Evolutionary conservation across 2,888 invertebrate species (phyloP).

Genomic region (Tetanocera ferruginea): DNA sequence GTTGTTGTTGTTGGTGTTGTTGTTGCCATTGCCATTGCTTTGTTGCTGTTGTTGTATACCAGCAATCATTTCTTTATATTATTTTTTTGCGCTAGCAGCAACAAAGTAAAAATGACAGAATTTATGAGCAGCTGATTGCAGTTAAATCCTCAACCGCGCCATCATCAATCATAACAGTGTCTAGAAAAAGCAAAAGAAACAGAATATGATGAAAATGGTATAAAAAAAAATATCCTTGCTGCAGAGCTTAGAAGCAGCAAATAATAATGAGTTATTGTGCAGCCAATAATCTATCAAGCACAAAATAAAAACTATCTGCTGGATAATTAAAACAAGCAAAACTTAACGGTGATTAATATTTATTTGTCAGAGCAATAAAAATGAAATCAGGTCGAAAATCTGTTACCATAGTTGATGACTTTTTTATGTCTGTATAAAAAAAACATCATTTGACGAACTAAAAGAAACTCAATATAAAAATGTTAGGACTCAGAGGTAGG

Average conservation of each 20-base stretch:
- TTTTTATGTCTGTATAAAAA: too few relatives aligned
- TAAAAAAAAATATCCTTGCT: background rate
- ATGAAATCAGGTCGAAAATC: too few relatives aligned
- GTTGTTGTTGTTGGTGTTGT: background rate
- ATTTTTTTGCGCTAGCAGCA: slow-evolving; percentile 7
- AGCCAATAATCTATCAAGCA: background rate
- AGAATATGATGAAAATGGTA: background rate
- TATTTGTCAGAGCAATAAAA: too few relatives aligned
- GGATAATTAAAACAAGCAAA: background rate
- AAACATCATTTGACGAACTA: too few relatives aligned
- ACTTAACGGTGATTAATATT: background rate
- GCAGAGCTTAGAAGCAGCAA: background rate
- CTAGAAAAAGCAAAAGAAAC: background rate
- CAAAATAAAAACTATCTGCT: background rate
- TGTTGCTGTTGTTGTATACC: background rate
- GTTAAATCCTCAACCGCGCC: slow-evolving; percentile 30
- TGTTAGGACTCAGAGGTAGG: too few relatives aligned
- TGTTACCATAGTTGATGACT: too few relatives aligned
- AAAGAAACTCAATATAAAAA: too few relatives aligned
- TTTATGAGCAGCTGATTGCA: slow-evolving; percentile 32
- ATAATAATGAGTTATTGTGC: slow-evolving; percentile 11
- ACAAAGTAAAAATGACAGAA: slow-evolving; percentile 7
- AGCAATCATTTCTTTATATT: background rate
- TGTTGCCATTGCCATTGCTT: background rate
- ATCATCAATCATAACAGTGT: slow-evolving; percentile 41